Percentiles rank a stretch among this genome's conserved stretches.
Evolutionary conservation across 1,140 invertebrate species (phyloP).

Genomic region (Panulirus ornatus): DNA sequence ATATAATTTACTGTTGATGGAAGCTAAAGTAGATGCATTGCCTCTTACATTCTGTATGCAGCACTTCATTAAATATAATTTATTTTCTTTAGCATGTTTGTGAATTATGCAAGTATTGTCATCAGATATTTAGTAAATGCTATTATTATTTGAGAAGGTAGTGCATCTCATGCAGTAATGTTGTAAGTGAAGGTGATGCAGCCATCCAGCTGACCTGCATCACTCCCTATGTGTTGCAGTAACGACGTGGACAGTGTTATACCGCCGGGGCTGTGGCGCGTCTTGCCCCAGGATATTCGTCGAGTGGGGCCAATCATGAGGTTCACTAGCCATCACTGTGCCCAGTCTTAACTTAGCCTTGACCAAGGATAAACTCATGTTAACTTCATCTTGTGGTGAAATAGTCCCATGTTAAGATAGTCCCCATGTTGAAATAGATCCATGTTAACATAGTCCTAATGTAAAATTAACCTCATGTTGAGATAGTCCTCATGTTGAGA

Average conservation of each 20-base stretch:
- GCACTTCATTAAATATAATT: too few relatives aligned
- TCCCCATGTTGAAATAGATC: not conserved
- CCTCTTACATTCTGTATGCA: not conserved
- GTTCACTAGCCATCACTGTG: constrained; percentile 3
- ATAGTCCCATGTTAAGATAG: not conserved
- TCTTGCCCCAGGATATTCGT: constrained; percentile 36
- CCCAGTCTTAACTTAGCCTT: not conserved
- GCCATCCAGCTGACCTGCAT: not conserved
- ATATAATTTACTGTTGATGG: too few relatives aligned
- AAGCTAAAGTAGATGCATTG: too few relatives aligned
- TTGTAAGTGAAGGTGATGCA: not conserved
- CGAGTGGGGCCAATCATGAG: constrained; percentile 48
- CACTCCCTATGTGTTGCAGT: constrained; percentile 29
- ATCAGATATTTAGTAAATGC: not conserved
- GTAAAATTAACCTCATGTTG: too few relatives aligned
- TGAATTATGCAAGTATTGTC: too few relatives aligned
- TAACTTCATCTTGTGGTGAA: too few relatives aligned
- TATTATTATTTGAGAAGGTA: not conserved
- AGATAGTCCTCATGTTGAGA: too few relatives aligned
- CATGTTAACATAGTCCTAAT: not conserved
- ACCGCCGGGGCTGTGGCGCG: constrained; percentile 31
- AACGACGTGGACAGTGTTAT: constrained; percentile 47
- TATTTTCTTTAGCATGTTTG: too few relatives aligned
- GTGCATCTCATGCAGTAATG: not conserved
- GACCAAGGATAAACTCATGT: not conserved